Evolutionary conservation across 2,113 vertebrate genomes (phyloP), one percentile per base, ranked within the genome.

Genomic region (Bungarus multicinctus): DNA sequence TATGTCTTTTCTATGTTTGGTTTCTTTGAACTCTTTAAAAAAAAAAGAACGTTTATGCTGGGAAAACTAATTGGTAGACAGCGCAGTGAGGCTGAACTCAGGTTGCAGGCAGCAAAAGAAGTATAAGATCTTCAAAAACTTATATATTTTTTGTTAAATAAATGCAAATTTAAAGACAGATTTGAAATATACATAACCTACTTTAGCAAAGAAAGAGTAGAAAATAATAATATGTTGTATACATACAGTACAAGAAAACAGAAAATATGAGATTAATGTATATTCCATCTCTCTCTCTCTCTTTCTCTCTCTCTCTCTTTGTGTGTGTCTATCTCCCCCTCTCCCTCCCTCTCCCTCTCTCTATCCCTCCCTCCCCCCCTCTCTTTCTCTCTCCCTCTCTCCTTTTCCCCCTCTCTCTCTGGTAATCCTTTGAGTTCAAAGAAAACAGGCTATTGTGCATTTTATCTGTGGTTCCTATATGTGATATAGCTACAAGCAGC

Each of bases 21-120:
- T 74, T 85, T 47, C 3, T 10, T n/a, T 85, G 74, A 39, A 1
- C 85, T 34, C 95, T 57, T n/a, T n/a, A n/a, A 58, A 60, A 43
- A 39, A 57, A 89, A 74, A 52, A 52, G 8, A n/a, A 43, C n/a
- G 30, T n/a, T 85, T 81, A 52, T 55, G 10, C 34, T 3, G 81
- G n/a, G 47, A 64, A 89, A 86, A 85, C 5, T 45, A 85, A 20
- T 47, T 85, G 43, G 54, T 86, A n/a, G 47, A 30, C 90, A 47
- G 47, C 6, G 3, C 20, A 30, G 39, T 50, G 39, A 53, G n/a
- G 39, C n/a, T 45, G 11, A 50, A 3, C 34, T 69, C 39, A 34
- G 4, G 25, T 88, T 89, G 85, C 34, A 20, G 74, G 92, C 27
- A 87, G 57, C 52, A 23, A 88, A 88, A 81, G 85, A 87, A 91